Percentiles rank a stretch among this genome's conserved stretches.
These are phyloP conservation scores for Neodontobutis hainanensis DNA, from an alignment of 2,113 vertebrate genomes.

Conservation along the genomic window DNA sequence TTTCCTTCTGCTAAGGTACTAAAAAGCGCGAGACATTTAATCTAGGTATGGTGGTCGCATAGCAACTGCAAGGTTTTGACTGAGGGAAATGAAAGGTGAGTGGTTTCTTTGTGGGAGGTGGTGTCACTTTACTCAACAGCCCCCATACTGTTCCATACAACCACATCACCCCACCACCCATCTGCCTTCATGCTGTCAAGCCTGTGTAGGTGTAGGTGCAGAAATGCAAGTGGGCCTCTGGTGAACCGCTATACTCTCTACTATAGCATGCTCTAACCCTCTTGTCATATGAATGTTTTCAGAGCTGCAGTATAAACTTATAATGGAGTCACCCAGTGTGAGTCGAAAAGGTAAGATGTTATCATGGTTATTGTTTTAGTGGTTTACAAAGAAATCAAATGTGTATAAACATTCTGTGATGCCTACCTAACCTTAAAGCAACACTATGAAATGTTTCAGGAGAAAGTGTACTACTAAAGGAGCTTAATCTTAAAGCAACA, in stretches of 20 bases:
- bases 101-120: conserved; percentile 62
- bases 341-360: conserved; percentile 67
- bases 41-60: conserved; percentile 50
- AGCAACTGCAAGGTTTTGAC: conserved; percentile 53
- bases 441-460: no score
- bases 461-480: no score
- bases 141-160: conserved; percentile 28
- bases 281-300: conserved; percentile 55
- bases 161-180: conserved; percentile 31
- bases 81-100: conserved; percentile 38
- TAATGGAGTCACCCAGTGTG: conserved; percentile 75
- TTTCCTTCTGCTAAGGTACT: conserved; percentile 22
- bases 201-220: conserved; percentile 1
- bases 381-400: no score
- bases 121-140: conserved; percentile 56
- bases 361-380: no score
- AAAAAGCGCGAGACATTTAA: conserved; percentile 40
- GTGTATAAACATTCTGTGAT: no score
- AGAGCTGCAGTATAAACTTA: conserved; percentile 82
- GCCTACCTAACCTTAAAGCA: no score
- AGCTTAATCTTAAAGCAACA: no score
- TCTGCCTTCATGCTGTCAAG: background rate
- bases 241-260: conserved; percentile 4
- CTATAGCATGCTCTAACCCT: conserved; percentile 9
- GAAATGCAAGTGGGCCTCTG: background rate